Base-by-base conservation (phyloP, 2,113 vertebrate species). In the Fukomys damarensis region DNA sequence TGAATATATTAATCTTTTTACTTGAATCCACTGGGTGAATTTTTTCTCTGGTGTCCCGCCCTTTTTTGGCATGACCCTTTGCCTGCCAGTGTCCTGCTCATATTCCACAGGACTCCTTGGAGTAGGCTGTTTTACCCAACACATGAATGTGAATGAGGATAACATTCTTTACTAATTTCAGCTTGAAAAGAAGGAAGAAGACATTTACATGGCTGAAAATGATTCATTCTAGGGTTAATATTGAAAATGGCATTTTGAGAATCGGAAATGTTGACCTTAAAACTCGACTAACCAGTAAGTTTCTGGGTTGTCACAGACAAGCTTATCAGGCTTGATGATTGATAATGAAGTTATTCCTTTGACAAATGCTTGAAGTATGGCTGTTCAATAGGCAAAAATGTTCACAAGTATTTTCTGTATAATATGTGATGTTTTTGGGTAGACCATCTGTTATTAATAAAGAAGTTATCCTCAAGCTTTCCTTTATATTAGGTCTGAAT, bases 281-380 rank as follows among this genome's bases (percentile, higher is more conserved):
- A 93, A 86, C 43, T 86, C 35, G 2, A 66, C 5, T 88, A 74
- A 80, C 30, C 19, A 12, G 54, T 89, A 82, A 30, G 26, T 92
- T 95, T 96, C 72, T 94, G 80, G 12, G 14, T 49, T 89, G 35
- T 92, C 85, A 95, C 28, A 74, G 59, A 93, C 81, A 93, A 81
- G 89, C 17, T 74, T 65, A 88, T 14, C 11, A 46, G 20, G 20
- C 24, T 74, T 61, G 80, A 35, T 72, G 52, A 65, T 89, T 87
- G 32, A 80, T 90, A 93, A 86, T 93, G 35, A 86, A 89, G 94
- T 8, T 59, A 63, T 88, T 87, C 35, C 41, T 68, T 91, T 96
- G 43, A 72, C 59, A 70, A 95, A 20, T 91, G 22, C 63, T 77
- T 91, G 0, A 95, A 94, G 79, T 46, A 70, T 70, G 30, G 61